Evolutionary conservation across 2,797 vertebrate genomes (phyloP).

Genomic region (Rachycentron canadum): DNA sequence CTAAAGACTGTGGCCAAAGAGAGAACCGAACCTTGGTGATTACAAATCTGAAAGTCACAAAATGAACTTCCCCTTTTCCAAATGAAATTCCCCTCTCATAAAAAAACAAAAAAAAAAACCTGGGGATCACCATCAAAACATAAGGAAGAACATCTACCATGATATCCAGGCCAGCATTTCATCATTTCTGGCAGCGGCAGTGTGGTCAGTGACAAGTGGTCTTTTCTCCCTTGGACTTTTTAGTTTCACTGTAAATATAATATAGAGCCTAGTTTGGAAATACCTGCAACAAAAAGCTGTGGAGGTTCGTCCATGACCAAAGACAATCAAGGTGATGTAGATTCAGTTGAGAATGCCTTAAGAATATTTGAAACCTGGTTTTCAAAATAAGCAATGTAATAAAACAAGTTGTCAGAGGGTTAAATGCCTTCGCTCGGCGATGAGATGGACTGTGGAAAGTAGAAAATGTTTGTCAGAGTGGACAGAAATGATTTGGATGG

Average conservation of each 20-base stretch:
- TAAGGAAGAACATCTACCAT: constrained; percentile 24
- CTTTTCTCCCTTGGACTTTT: constrained; percentile 44
- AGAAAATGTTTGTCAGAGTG: constrained; percentile 16
- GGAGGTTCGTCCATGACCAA: constrained; percentile 83
- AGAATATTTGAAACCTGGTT: constrained; percentile 65
- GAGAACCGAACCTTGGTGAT: constrained; percentile 29
- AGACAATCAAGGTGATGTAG: constrained; percentile 81
- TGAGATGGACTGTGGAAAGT: constrained; percentile 30
- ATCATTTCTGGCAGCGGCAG: constrained; percentile 31
- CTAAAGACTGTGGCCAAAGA: constrained; percentile 53
- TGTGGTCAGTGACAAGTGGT: constrained; percentile 26
- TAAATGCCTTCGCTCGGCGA: constrained; percentile 25
- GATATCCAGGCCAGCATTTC: constrained; percentile 25
- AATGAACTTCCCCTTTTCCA: constrained; percentile 40
- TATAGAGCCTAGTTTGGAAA: constrained; percentile 70
- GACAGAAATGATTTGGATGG: constrained; percentile 8
- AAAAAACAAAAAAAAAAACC: neutral
- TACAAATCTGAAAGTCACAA: constrained; percentile 21
- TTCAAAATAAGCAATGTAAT: constrained; percentile 59
- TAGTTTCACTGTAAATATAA: constrained; percentile 69
- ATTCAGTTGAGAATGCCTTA: constrained; percentile 81
- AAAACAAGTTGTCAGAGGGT: constrained; percentile 24
- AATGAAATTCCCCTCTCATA: constrained; percentile 3
- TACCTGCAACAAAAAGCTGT: constrained; percentile 70
- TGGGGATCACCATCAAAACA: constrained; percentile 10